Base-by-base conservation (phyloP, 2,888 invertebrate species). In the Agriopis marginaria region DNA sequence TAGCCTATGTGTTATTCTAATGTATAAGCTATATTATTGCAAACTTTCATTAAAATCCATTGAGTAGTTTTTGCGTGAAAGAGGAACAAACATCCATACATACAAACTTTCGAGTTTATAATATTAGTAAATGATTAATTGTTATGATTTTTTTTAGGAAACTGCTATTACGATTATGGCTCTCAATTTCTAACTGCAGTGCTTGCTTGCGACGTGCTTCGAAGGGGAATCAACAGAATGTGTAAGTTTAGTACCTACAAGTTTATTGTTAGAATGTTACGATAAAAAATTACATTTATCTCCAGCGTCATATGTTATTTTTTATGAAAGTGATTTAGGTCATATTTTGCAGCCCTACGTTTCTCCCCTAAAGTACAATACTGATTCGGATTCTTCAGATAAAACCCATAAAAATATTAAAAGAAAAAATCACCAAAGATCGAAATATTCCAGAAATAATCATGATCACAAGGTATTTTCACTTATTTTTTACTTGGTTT, bases 301-400 rank as follows among this genome's bases (percentile, higher is more conserved):
- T 54, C 12, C 2, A 51, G 23, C 11, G 54, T 11, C 11, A 51
- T 51, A 23, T 39, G 42, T 53, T 67, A 60, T 39, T 68, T 61
- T 58, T 40, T 61, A 67, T 55, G 55, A 42, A 66, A 73, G 49
- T 71, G 77, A 76, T 94, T 85, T 92, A 94, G 93, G 92, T 89
- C 72, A 89, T 90, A 86, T 90, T 90, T 93, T 94, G 90, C 93
- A 94, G 93, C 92, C 90, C 76, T 93, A 89, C 88, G 89, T 92
- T 79, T 91, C 88, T 73, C 93, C 93, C 79, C 86, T 93, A 86
- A 89, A 89, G 73, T 91, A 82, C 86, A 82, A 79, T 83, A 82
- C 77, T 83, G 88, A 90, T 60, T 79, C 79, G 45, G 80, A 83
- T 17, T 49, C 67, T 44, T 78, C 78, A 17, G 72, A 68, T 7